Base-by-base conservation (phyloP, 2,888 invertebrate genomes). In the Bellardia pandia region DNA sequence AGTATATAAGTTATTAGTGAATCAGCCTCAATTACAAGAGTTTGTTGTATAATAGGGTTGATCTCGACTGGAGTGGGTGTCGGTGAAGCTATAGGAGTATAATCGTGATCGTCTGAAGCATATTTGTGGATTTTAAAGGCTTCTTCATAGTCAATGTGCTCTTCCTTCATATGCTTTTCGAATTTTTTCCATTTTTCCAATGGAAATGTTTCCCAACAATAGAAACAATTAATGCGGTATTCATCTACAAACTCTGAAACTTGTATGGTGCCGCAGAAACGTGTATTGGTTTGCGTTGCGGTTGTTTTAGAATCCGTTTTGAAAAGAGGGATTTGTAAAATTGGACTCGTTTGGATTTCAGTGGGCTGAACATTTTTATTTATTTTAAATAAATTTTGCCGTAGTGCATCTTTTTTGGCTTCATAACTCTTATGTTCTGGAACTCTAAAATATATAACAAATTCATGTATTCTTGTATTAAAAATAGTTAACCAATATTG, bases 161-260 rank as follows among this genome's bases (percentile, higher is more conserved):
- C 23, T 0, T 53, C 51, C 23, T 85, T 79, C 13, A 79, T 13
- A 75, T 85, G 85, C 11, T 9, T 48, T 30, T 37, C 13, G 14
- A 85, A 85, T 5, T 69, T 13, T 45, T 42, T 60, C 40, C 53
- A 85, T 13, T 85, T 53, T 42, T 60, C 42, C 45, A 85, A n/a
- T 1, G 74, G 74, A 69, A 75, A 85, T 69, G 68, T 11, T 23
- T 62, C 33, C 37, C 51, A 45, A 14, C 85, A 85, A 37, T 75
- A 79, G 33, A 85, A 85, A 37, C 85, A 85, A 79, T 74, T 78
- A 16, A 85, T 45, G 0, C 85, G 78, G 16, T 68, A 85, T 42
- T 79, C 79, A 45, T 85, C 51, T 11, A 9, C 60, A 37, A 40
- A 75, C 2, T 85, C 79, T 23, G 85, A 85, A 53, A 72, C 66